phyloP scores from a whole-genome alignment of 2,888 invertebrate genomes.

The Pycnomerus fuliginosus region DNA sequence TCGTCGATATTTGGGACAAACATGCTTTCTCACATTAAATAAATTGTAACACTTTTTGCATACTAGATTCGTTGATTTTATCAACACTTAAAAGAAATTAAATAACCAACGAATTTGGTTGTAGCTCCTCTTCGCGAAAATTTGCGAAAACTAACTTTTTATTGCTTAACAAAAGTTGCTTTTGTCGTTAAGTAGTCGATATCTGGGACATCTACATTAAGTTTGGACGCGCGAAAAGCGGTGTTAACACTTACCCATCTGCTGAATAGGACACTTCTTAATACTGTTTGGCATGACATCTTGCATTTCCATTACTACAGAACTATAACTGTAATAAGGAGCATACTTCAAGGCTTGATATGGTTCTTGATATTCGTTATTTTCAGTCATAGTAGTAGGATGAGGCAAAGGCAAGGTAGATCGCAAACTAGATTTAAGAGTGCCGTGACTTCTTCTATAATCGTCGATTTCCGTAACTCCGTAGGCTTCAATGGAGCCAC shows the following conservation, averaged over 20 bases:
- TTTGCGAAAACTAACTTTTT: too few species aligned
- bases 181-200: too few species aligned
- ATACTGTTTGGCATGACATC: slow-evolving; percentile 60
- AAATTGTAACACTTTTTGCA: too few species aligned
- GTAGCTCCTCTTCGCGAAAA: too few species aligned
- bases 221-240: too few species aligned
- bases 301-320: slow-evolving; percentile 74
- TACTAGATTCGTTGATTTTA: too few species aligned
- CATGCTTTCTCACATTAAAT: too few species aligned
- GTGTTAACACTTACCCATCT: slow-evolving; percentile 42
- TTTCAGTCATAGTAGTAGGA: slow-evolving; percentile 58
- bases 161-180: too few species aligned
- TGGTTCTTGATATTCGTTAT: slow-evolving; percentile 76
- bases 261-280: slow-evolving; percentile 43
- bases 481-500: slow-evolving; percentile 58
- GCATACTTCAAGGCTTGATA: slow-evolving; percentile 75
- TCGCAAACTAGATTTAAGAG: slow-evolving; percentile 52
- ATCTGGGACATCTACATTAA: too few species aligned
- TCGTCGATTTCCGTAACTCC: slow-evolving; percentile 63
- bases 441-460: slow-evolving; percentile 58
- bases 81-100: too few species aligned
- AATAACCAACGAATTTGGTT: too few species aligned
- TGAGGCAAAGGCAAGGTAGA: slow-evolving; percentile 59
- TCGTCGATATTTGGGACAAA: too few species aligned
- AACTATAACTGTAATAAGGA: slow-evolving; percentile 75